phyloP scores from a whole-genome alignment of 2,113 vertebrate genomes.

The Ploceus nigricollis region DNA sequence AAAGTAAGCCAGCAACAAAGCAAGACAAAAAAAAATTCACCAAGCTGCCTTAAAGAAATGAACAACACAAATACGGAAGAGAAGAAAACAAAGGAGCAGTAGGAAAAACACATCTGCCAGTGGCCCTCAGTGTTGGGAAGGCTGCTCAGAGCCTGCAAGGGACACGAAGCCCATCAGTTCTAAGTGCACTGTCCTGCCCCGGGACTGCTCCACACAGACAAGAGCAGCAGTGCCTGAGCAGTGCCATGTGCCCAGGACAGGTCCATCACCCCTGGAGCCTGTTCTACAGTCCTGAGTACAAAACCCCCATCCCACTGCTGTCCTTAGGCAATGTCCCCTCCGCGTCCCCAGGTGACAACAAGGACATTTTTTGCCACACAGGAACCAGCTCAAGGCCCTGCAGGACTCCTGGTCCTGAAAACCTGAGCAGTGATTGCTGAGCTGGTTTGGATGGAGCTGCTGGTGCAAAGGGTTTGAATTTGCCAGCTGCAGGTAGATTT shows the following conservation, averaged over 20 bases:
- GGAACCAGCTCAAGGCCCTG: background rate
- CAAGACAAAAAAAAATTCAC: slow-evolving; percentile 1
- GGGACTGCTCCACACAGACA: background rate
- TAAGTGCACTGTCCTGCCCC: background rate
- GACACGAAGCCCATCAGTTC: background rate
- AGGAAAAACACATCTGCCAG: background rate
- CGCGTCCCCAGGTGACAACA: background rate
- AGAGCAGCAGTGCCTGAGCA: rapidly evolving
- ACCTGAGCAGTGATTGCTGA: background rate
- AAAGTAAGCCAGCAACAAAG: slow-evolving; percentile 37
- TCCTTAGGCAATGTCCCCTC: background rate
- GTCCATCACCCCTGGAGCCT: background rate
- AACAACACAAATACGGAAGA: slow-evolving; percentile 35
- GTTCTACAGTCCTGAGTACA: background rate
- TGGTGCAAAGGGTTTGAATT: background rate
- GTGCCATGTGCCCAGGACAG: background rate
- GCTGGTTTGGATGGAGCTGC: background rate
- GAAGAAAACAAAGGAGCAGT: slow-evolving; percentile 28
- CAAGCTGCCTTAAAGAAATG: slow-evolving; percentile 14
- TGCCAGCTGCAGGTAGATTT: background rate
- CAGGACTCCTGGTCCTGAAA: background rate
- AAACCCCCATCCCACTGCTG: background rate
- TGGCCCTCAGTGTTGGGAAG: background rate
- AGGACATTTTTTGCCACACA: background rate
- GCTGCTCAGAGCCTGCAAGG: background rate